phyloP scores from a whole-genome alignment of 2,113 vertebrate genomes.

The Cryptomyrus ogoouensis region DNA sequence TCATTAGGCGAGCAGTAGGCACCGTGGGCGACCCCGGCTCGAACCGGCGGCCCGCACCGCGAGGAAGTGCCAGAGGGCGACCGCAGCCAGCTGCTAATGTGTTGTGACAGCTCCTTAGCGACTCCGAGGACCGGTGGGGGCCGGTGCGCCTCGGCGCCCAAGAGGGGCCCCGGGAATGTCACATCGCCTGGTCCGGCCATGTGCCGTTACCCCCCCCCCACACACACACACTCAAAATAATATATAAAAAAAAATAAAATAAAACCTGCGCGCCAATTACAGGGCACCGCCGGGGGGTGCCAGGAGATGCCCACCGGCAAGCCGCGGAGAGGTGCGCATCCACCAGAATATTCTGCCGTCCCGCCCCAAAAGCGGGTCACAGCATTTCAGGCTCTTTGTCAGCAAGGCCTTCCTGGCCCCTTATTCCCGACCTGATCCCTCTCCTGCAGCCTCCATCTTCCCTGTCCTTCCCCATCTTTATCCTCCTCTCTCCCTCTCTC shows the following conservation, averaged over 20 bases:
- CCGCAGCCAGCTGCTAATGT: conserved; percentile 86
- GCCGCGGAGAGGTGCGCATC: conserved; percentile 45
- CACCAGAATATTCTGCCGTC: conserved; percentile 48
- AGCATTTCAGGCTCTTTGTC: conserved; percentile 40
- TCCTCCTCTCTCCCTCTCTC: conserved; percentile 37
- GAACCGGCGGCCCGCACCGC: conserved; percentile 77
- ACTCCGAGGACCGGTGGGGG: conserved; percentile 69
- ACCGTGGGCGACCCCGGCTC: conserved; percentile 76
- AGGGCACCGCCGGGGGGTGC: conserved; percentile 89
- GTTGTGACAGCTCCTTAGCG: conserved; percentile 95
- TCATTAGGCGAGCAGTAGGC: conserved; percentile 93
- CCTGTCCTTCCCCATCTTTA: conserved; percentile 14
- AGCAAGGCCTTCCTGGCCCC: background rate
- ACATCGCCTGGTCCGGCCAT: conserved; percentile 79
- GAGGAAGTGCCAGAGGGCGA: conserved; percentile 90
- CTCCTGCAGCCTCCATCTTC: background rate
- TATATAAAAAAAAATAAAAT: conserved; percentile 7
- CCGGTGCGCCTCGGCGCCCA: conserved; percentile 49
- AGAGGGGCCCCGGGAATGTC: conserved; percentile 75
- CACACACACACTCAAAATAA: background rate
- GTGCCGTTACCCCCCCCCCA: conserved; percentile 69
- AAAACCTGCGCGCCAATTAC: conserved; percentile 90
- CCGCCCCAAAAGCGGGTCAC: conserved; percentile 48
- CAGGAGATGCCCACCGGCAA: conserved; percentile 86
- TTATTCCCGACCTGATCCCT: background rate